Evolutionary conservation across 2,888 invertebrate species (phyloP).

Genomic region (Heliconius erato): DNA sequence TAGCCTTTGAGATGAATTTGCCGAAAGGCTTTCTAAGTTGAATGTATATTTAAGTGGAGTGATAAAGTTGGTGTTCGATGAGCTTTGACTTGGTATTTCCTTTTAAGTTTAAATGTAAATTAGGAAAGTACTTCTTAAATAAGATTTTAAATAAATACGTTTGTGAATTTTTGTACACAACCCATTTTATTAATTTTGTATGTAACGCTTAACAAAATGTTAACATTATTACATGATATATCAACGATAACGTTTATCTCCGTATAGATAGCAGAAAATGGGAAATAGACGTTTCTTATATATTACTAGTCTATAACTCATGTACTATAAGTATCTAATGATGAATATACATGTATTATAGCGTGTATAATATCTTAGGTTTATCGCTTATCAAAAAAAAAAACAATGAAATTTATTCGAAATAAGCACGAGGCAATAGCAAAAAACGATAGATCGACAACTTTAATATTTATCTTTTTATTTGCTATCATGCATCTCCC

Average conservation of each 20-base stretch:
- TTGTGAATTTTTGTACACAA: neutral
- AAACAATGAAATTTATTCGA: neutral
- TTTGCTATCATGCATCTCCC: too few relatives aligned
- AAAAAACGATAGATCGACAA: neutral
- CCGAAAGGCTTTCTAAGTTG: slow-evolving; percentile 54
- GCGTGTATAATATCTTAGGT: neutral
- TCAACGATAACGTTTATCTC: too few relatives aligned
- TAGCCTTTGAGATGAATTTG: slow-evolving; percentile 73
- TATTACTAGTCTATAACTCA: neutral
- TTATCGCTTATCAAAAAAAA: neutral
- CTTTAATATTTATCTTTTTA: neutral
- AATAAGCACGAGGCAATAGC: neutral
- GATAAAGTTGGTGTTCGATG: slow-evolving; percentile 42
- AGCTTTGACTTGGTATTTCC: slow-evolving; percentile 26
- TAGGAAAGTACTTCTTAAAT: neutral
- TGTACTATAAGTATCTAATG: too few relatives aligned
- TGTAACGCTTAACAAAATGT: too few relatives aligned
- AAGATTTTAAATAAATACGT: neutral
- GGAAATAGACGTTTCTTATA: neutral
- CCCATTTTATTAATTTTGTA: too few relatives aligned
- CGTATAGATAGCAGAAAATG: neutral
- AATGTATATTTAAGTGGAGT: slow-evolving; percentile 49
- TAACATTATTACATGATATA: too few relatives aligned
- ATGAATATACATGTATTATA: too few relatives aligned
- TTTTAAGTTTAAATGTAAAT: slow-evolving; percentile 12